Evolutionary conservation across 2,113 vertebrate genomes (phyloP).

Genomic region (Thymallus thymallus): DNA sequence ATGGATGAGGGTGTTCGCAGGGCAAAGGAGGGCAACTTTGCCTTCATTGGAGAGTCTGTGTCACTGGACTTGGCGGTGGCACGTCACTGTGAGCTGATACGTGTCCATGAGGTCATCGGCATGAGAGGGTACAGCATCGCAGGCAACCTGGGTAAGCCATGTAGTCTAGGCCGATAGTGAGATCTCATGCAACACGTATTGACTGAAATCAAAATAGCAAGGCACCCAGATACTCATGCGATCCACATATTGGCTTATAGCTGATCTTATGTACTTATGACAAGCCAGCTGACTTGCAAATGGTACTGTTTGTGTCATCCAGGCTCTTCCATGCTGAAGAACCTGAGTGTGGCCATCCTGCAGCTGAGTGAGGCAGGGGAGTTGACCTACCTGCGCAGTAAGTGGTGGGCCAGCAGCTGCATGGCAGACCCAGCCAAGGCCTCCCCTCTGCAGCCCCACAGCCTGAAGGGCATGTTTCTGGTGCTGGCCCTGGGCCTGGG

Average conservation of each 20-base stretch:
- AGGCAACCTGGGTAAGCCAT: slow-evolving; percentile 68
- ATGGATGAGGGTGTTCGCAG: slow-evolving; percentile 81
- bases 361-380: slow-evolving; percentile 79
- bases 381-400: slow-evolving; percentile 79
- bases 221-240: too few species aligned
- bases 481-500: slow-evolving; percentile 78
- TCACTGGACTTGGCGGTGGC: slow-evolving; percentile 82
- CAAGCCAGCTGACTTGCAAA: neutral
- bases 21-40: slow-evolving; percentile 78
- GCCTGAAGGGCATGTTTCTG: slow-evolving; percentile 82
- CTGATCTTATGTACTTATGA: too few species aligned
- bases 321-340: slow-evolving; percentile 81
- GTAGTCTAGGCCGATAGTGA: too few species aligned
- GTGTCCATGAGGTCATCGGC: slow-evolving; percentile 78
- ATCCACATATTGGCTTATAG: too few species aligned
- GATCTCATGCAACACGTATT: too few species aligned
- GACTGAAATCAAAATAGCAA: too few species aligned
- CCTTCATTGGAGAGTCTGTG: slow-evolving; percentile 86
- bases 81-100: slow-evolving; percentile 80
- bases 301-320: slow-evolving; percentile 4
- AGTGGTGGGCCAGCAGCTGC: slow-evolving; percentile 88
- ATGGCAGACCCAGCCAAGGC: slow-evolving; percentile 56
- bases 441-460: slow-evolving; percentile 65
- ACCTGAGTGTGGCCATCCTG: slow-evolving; percentile 80
- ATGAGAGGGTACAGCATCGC: slow-evolving; percentile 85